Conservation (phyloP, 2,113 vertebrate species). For the Bubo blakistoni region DNA sequence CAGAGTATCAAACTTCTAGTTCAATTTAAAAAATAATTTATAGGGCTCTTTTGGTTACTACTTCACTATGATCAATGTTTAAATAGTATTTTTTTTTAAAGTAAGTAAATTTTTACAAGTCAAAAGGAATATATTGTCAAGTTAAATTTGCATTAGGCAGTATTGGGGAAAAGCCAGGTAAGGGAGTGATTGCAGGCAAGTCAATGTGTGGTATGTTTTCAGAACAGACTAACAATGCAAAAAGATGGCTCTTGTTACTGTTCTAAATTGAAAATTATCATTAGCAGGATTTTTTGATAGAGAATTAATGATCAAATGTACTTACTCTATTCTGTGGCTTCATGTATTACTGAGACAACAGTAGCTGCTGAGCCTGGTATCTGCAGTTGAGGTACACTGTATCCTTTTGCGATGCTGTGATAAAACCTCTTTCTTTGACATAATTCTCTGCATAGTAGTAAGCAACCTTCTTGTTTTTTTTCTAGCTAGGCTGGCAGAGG, state of each 20-base stretch:
- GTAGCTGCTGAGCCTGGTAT: neutral
- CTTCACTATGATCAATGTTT: neutral
- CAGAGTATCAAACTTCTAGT: neutral
- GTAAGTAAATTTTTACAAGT: neutral
- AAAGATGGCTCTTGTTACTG: neutral
- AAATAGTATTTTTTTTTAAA: neutral
- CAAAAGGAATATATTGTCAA: neutral
- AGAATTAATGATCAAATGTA: neutral
- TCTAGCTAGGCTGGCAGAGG: neutral
- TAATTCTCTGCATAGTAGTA: neutral
- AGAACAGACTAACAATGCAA: neutral
- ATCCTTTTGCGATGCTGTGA: neutral
- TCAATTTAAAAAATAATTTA: neutral
- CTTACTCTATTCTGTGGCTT: neutral
- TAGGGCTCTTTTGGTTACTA: neutral
- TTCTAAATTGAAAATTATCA: neutral
- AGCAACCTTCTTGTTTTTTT: neutral
- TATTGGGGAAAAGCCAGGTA: neutral
- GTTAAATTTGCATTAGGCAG: neutral
- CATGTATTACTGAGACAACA: neutral
- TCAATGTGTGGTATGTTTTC: neutral
- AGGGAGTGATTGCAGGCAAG: neutral
- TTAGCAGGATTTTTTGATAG: neutral
- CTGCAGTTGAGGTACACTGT: fast-evolving
- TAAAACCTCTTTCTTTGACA: neutral